A percentile compares a stretch with the other conserved stretches of the same genome.
Conservation (phyloP, 2,888 invertebrate genomes). For the Adela reaumurella region DNA sequence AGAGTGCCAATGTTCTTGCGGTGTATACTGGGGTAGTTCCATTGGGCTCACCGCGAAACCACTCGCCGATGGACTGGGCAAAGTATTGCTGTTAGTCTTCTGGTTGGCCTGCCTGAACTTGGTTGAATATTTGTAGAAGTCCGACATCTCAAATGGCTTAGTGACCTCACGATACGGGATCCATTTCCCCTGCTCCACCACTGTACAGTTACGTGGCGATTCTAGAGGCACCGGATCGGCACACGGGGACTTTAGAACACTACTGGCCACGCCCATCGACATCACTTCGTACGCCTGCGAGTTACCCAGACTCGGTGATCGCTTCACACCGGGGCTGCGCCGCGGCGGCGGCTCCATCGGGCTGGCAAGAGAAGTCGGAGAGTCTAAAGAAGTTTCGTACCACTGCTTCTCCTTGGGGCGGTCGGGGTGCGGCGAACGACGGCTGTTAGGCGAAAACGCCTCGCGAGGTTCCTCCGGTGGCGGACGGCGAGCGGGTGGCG, state of each 20-base stretch:
- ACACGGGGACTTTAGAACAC: background rate
- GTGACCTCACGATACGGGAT: slow-evolving; percentile 91
- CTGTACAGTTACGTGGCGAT: slow-evolving; percentile 78
- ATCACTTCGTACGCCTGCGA: slow-evolving; percentile 48
- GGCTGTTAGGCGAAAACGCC: slow-evolving; percentile 35
- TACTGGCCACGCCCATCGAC: slow-evolving; percentile 18
- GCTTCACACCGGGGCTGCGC: slow-evolving; percentile 44
- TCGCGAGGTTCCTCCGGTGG: slow-evolving; percentile 25
- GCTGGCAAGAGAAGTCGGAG: no score
- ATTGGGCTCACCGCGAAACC: slow-evolving; percentile 40
- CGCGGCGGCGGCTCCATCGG: slow-evolving; percentile 32
- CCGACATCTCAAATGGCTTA: slow-evolving; percentile 97
- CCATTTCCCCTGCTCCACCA: slow-evolving; percentile 85
- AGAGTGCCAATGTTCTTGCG: slow-evolving; percentile 40
- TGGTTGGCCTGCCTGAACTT: slow-evolving; percentile 71
- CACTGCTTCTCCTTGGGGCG: slow-evolving; percentile 60
- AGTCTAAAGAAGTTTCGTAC: slow-evolving; percentile 67
- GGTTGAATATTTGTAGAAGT: slow-evolving; percentile 96
- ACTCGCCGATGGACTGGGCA: slow-evolving; percentile 25
- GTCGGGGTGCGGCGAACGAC: slow-evolving; percentile 42
- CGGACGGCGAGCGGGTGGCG: slow-evolving; percentile 36
- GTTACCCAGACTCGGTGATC: slow-evolving; percentile 54
- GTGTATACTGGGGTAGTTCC: slow-evolving; percentile 37
- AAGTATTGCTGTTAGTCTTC: slow-evolving; percentile 18
- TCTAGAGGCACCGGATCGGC: slow-evolving; percentile 60